Base-by-base conservation (phyloP, 2,888 invertebrate species). In the Drosophila emarginata region DNA sequence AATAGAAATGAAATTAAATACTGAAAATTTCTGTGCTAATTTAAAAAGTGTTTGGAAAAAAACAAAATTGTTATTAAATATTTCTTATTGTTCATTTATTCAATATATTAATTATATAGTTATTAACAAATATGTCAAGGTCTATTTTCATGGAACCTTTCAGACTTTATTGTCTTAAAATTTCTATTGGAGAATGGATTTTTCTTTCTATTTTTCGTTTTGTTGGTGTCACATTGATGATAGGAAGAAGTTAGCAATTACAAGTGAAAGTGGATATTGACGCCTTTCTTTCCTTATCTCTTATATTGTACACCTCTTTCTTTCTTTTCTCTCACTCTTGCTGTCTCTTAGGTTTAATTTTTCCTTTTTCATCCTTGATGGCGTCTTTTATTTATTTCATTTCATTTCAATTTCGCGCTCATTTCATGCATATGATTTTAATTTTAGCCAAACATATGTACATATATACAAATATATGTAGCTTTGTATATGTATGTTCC, bases 381-480 rank as follows among this genome's bases (percentile, higher is more conserved):
- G 45, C 21, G 45, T 45, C n/a, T 37, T 14, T 75, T 74, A 72
- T 74, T 76, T 79, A 82, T 87, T 85, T 87, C 83, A 82, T 87
- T 87, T 72, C 87, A 77, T 87, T 82, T 82, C 87, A 82, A 82
- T 82, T 87, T 87, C 70, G 83, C 80, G 86, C 82, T 82, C 83
- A 82, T 85, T 87, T 82, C 82, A 82, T 87, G 82, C 82, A 82
- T 82, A 82, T 82, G 86, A 82, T 82, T 85, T 82, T 82, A 87
- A 82, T 82, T 82, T 82, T 76, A 65, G 62, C 76, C 69, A 68
- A 72, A 71, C 77, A 81, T 75, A 64, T 61, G 67, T 73, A 59
- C 37, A 15, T 7, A 23, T 40, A 14, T 26, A 5, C 3, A 6
- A 6, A 40, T 56, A 5, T 36, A 6, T 18, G 23, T n/a, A 5